Conservation (phyloP, 2,888 invertebrate species). For the Cryptophagus acutangulus region DNA sequence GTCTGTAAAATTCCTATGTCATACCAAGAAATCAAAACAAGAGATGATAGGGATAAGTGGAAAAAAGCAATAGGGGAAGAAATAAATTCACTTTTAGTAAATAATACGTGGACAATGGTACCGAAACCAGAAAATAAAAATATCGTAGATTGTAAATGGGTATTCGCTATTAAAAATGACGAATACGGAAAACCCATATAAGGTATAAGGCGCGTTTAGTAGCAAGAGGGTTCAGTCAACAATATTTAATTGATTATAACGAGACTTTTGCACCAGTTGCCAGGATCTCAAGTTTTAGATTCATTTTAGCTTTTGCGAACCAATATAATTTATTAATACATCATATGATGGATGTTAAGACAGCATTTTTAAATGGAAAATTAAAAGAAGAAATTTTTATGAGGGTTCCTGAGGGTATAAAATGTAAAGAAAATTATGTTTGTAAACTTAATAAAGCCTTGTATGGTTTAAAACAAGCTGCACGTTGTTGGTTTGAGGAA, state of each 20-base stretch:
- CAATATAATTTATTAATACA: slow-evolving; percentile 15
- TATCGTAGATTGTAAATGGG: slow-evolving; percentile 14
- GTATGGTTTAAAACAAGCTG: slow-evolving; percentile 15
- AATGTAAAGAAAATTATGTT: slow-evolving; percentile 2
- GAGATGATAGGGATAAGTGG: slow-evolving; percentile 12
- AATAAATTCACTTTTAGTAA: slow-evolving; percentile 5
- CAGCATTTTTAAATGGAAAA: slow-evolving; percentile 13
- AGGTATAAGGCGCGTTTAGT: slow-evolving; percentile 17
- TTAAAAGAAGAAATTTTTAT: slow-evolving; percentile 15
- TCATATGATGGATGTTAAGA: slow-evolving; percentile 17
- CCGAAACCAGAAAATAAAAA: slow-evolving; percentile 10
- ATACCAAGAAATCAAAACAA: slow-evolving; percentile 11
- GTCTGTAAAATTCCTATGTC: background rate
- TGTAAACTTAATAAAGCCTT: slow-evolving; percentile 14
- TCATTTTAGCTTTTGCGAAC: slow-evolving; percentile 15
- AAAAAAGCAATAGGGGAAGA: slow-evolving; percentile 12
- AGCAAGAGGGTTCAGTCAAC: slow-evolving; percentile 11
- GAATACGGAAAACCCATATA: slow-evolving; percentile 12
- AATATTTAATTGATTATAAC: slow-evolving; percentile 9
- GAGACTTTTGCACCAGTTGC: slow-evolving; percentile 14
- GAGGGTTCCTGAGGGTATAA: slow-evolving; percentile 9
- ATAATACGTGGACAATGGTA: slow-evolving; percentile 11
- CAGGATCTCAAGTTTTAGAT: slow-evolving; percentile 9
- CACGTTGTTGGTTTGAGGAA: slow-evolving; percentile 15
- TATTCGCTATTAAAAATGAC: slow-evolving; percentile 15